Base-by-base conservation (phyloP, 23 tunicate species). In the Corella eumyota region DNA sequence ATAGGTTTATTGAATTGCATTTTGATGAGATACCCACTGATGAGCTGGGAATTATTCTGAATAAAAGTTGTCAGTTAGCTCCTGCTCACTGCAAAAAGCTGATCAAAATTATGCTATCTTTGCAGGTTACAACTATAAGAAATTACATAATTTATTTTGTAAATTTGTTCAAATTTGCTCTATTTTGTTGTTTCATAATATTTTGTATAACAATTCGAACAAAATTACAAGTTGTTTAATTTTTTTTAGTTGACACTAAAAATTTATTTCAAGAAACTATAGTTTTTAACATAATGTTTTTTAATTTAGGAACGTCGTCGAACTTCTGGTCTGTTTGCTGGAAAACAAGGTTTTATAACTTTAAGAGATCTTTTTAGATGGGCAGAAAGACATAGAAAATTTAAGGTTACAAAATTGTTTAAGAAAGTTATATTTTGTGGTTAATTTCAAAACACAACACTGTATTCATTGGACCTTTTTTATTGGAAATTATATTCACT, bases 281-380 rank as follows among this genome's bases (percentile, higher is more conserved):
- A n/a, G n/a, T n/a, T n/a, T n/a, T n/a, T n/a, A n/a, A n/a, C n/a
- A n/a, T n/a, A n/a, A n/a, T n/a, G n/a, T 19, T 62, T 51, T 34
- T 64, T 32, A 47, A 45, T 34, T 22, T 3, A 79, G 77, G 63
- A 72, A 4, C 66, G 71, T 25, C 37, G 98, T n/a, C 69, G 76
- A 38, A 63, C 82, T 20, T 77, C 90, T 30, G 98, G 90, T 7
- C 31, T 92, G 30, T 83, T 83, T 72, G 72, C 85, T 56, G 98
- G 98, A 37, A 82, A 82, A 57, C 76, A 82, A 26, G 83, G 92
- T 9, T 92, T 67, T 68, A 83, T 83, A 23, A 92, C 98, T 22
- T 33, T 92, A 45, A 50, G 98, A 60, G 98, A 92, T 67, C 50
- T 92, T 25, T 92, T 92, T 74, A 58, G 71, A 30, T 92, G 98